Evolutionary conservation across 2,113 vertebrate genomes (phyloP).

Genomic region (Polypterus bichir): DNA sequence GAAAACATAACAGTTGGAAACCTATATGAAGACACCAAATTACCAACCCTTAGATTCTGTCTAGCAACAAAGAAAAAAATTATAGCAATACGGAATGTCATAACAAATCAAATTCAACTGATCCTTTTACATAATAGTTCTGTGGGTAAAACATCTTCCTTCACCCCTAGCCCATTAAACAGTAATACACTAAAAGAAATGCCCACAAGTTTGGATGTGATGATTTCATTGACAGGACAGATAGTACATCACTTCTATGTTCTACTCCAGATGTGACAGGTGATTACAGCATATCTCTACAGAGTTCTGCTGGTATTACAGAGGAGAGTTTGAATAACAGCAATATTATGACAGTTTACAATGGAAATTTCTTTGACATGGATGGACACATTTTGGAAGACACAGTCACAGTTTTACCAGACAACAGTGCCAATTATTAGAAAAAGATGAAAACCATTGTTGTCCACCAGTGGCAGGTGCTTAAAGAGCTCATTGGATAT

Average conservation of each 20-base stretch:
- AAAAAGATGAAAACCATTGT: not conserved
- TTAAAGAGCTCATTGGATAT: slow-evolving; percentile 15
- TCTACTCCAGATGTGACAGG: not conserved
- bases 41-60: slow-evolving; percentile 8
- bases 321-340: slow-evolving; percentile 2
- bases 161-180: not conserved
- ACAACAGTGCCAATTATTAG: not conserved
- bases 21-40: not conserved
- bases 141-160: slow-evolving; percentile 1
- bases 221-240: too few species aligned
- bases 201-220: slow-evolving; percentile 6
- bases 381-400: slow-evolving; percentile 3
- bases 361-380: slow-evolving; percentile 6
- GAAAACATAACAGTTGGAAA: slow-evolving; percentile 5
- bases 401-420: slow-evolving; percentile 6
- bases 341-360: slow-evolving; percentile 4
- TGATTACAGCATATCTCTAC: not conserved
- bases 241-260: not conserved
- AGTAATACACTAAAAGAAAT: too few species aligned
- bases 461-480: not conserved
- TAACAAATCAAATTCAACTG: too few species aligned
- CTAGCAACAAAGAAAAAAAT: slow-evolving; percentile 1
- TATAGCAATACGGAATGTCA: not conserved
- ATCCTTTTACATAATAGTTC: not conserved
- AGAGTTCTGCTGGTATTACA: slow-evolving; percentile 1